These are phyloP conservation scores for Melanerpes aurifrons DNA, from an alignment of 2,113 vertebrate genomes.

Conservation along the genomic window DNA sequence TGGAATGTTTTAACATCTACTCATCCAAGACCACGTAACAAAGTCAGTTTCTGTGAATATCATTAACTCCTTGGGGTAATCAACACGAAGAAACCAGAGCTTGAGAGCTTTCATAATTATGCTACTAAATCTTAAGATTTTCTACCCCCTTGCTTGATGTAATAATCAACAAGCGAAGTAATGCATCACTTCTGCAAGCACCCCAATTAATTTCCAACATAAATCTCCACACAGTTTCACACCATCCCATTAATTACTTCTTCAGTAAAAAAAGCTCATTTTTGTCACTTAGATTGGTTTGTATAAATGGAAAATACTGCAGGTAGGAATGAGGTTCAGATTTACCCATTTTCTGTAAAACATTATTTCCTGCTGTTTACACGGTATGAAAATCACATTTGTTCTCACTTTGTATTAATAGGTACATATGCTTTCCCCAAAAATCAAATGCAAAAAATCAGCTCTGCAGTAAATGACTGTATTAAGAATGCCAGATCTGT, in stretches of 20 bases:
- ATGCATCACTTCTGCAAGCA: constrained; percentile 23
- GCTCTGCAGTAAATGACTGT: neutral
- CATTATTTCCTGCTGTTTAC: neutral
- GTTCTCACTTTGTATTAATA: neutral
- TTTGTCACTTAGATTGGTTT: neutral
- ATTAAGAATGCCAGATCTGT: neutral
- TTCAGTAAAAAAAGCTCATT: neutral
- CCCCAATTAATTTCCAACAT: constrained; percentile 55
- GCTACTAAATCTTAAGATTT: constrained; percentile 53
- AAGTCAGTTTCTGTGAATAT: neutral
- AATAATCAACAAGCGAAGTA: constrained; percentile 44
- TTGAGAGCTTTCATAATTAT: constrained; percentile 40
- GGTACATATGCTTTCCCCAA: neutral
- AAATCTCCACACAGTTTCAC: constrained; percentile 41
- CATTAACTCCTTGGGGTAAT: neutral
- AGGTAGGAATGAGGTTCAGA: neutral
- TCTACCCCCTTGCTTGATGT: neutral
- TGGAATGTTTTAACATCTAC: neutral
- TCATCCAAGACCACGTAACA: neutral
- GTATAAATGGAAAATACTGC: neutral
- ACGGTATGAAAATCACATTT: neutral
- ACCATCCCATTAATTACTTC: constrained; percentile 10
- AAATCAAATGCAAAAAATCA: neutral
- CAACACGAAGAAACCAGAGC: neutral
- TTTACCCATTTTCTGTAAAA: neutral